Evolutionary conservation across 2,797 vertebrate genomes (phyloP).

Genomic region (Dendrocincla fuliginosa): DNA sequence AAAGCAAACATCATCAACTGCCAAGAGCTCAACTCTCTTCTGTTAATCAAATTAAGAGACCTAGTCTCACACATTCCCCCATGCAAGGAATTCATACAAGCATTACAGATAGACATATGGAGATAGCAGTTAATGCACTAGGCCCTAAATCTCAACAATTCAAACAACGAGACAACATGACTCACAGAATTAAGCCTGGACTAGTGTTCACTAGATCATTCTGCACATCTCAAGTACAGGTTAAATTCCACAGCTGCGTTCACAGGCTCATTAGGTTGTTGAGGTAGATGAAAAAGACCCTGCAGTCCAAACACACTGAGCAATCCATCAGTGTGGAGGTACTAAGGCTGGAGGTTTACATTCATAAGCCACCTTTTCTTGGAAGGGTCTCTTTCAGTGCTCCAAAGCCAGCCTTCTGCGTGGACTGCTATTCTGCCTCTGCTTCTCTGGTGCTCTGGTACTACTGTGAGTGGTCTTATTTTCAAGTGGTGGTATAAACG

Average conservation of each 20-base stretch:
- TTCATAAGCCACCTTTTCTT: not conserved
- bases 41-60: not conserved
- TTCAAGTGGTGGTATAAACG: not conserved
- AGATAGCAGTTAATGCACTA: not conserved
- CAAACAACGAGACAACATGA: not conserved
- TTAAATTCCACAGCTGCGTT: not conserved
- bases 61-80: not conserved
- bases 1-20: not conserved
- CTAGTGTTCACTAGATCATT: not conserved
- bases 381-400: not conserved
- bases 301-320: not conserved
- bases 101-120: not conserved
- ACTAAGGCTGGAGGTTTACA: not conserved
- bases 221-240: not conserved
- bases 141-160: not conserved
- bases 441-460: not conserved
- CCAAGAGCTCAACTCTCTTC: not conserved
- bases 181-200: rapidly evolving
- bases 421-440: not conserved
- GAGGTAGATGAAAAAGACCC: not conserved
- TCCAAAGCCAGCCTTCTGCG: not conserved
- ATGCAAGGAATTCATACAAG: not conserved
- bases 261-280: not conserved
- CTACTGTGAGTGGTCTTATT: not conserved
- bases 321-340: not conserved